A percentile compares a stretch with the other conserved stretches of the same genome.
These are phyloP conservation scores for Bombus superbus DNA, from an alignment of 1,140 invertebrate species.

Conservation along the genomic window DNA sequence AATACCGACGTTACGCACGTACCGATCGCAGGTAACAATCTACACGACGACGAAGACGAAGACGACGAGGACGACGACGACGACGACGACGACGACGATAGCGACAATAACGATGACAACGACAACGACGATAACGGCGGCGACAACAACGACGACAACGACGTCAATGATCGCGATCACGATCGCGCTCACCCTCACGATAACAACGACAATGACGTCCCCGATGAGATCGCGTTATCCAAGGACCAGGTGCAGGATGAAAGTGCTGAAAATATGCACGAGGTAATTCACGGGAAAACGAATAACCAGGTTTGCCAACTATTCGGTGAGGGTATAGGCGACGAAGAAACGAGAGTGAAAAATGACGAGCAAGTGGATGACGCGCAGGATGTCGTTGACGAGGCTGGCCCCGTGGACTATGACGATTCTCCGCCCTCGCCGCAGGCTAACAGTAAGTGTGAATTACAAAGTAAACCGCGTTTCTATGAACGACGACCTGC, in stretches of 20 bases:
- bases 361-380: background rate
- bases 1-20: background rate
- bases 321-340: background rate
- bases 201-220: background rate
- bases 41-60: background rate
- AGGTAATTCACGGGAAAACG: background rate
- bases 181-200: background rate
- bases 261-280: background rate
- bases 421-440: constrained; percentile 64
- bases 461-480: constrained; percentile 22
- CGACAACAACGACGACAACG: background rate
- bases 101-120: background rate
- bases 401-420: constrained; percentile 45
- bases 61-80: constrained; percentile 1
- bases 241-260: background rate
- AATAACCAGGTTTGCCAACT: background rate
- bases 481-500: background rate
- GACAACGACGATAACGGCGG: background rate
- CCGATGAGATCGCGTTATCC: background rate
- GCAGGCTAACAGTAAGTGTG: constrained; percentile 61
- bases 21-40: background rate
- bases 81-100: background rate
- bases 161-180: background rate
- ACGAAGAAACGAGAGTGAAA: constrained; percentile 7
- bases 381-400: constrained; percentile 5